phyloP scores from a whole-genome alignment of 2,888 invertebrate genomes.

The Chironomus riparius region DNA sequence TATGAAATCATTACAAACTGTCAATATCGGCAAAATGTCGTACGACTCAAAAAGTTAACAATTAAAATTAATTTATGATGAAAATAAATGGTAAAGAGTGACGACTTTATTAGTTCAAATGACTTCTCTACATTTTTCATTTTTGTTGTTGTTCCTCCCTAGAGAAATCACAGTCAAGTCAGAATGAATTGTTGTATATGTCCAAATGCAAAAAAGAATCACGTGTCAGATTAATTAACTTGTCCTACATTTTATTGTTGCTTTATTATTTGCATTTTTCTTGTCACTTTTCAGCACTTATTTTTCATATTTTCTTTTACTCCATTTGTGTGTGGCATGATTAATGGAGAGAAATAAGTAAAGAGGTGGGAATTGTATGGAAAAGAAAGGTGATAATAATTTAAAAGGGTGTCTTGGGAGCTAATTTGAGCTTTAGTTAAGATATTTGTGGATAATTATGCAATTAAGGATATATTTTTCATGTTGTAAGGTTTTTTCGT shows the following conservation, averaged over 20 bases:
- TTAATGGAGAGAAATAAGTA: too few relatives aligned
- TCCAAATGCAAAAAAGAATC: neutral
- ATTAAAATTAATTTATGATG: slow-evolving; percentile 4
- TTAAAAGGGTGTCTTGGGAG: too few relatives aligned
- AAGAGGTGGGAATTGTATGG: too few relatives aligned
- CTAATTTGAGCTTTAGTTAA: too few relatives aligned
- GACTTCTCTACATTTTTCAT: neutral
- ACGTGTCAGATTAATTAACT: slow-evolving; percentile 25
- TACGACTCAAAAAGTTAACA: neutral
- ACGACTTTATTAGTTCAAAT: slow-evolving; percentile 4
- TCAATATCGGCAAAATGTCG: neutral
- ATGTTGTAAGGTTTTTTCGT: too few relatives aligned
- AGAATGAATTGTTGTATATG: neutral
- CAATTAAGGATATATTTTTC: too few relatives aligned
- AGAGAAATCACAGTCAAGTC: slow-evolving; percentile 3
- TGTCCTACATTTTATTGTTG: neutral
- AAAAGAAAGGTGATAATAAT: too few relatives aligned
- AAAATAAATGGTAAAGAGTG: neutral
- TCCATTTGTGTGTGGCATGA: neutral
- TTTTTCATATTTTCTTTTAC: neutral
- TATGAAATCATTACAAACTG: neutral
- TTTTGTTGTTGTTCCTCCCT: neutral
- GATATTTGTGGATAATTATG: too few relatives aligned
- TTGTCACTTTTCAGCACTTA: neutral
- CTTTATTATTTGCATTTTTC: neutral